Percentiles rank a stretch among this genome's conserved stretches.
Conservation (phyloP, 2,888 invertebrate genomes). For the Ophioninae sp. region DNA sequence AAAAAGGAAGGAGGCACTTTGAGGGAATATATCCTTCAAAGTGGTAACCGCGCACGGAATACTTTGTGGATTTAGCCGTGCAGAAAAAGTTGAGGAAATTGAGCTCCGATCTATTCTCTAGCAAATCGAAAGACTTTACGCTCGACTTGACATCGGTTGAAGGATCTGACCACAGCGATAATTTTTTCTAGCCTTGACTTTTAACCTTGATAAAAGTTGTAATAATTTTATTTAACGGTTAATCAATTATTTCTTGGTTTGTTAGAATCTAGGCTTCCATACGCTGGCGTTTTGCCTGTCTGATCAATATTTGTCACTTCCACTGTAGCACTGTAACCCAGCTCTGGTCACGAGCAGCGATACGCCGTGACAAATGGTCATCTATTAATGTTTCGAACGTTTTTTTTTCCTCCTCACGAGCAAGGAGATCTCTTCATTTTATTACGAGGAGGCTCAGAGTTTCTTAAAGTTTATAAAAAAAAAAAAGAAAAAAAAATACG, state of each 20-base stretch:
- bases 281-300: slow-evolving; percentile 34
- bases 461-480: slow-evolving; percentile 22
- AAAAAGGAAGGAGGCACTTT: slow-evolving; percentile 1
- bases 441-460: slow-evolving; percentile 6
- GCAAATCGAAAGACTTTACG: slow-evolving; percentile 34
- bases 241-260: slow-evolving; percentile 13
- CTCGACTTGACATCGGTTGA: slow-evolving; percentile 3
- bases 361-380: slow-evolving; percentile 32
- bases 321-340: slow-evolving; percentile 7
- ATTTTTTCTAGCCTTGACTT: slow-evolving; percentile 27
- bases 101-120: slow-evolving; percentile 16
- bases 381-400: slow-evolving; percentile 12
- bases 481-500: slow-evolving; percentile 23
- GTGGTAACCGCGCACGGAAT: slow-evolving; percentile 52
- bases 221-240: slow-evolving; percentile 21
- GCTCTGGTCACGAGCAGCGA: slow-evolving; percentile 19
- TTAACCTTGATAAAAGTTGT: slow-evolving; percentile 17
- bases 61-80: slow-evolving; percentile 38
- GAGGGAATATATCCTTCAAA: slow-evolving; percentile 48
- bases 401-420: neutral
- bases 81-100: slow-evolving; percentile 20
- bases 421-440: slow-evolving; percentile 18
- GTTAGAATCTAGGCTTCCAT: neutral
- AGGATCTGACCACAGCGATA: slow-evolving; percentile 38
- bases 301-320: slow-evolving; percentile 51